Evolutionary conservation across 2,888 invertebrate species (phyloP).

Genomic region (Sinhomidia bicolor): DNA sequence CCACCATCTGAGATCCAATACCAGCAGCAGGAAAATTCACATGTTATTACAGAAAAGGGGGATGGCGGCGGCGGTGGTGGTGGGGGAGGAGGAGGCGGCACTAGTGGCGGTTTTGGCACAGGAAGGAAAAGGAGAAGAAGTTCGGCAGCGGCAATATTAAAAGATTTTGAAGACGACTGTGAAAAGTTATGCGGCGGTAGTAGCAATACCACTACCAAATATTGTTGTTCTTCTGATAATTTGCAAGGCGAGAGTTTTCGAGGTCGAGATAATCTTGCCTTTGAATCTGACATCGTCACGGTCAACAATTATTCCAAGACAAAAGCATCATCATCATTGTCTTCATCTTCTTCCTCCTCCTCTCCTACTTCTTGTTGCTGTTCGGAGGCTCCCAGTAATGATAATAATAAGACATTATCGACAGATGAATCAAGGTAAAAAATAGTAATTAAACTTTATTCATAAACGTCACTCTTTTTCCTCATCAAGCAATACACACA

Average conservation of each 20-base stretch:
- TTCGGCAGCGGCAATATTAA: background rate
- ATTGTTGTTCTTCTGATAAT: slow-evolving; percentile 4
- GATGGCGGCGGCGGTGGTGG: background rate
- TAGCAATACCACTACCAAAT: too few species aligned
- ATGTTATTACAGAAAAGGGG: background rate
- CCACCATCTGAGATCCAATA: slow-evolving; percentile 55
- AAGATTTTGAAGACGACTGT: slow-evolving; percentile 38
- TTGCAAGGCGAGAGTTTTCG: slow-evolving; percentile 3
- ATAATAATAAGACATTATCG: slow-evolving; percentile 4
- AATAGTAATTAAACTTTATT: slow-evolving; percentile 23
- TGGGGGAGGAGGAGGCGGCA: background rate
- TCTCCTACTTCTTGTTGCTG: background rate
- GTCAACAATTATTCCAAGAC: slow-evolving; percentile 28
- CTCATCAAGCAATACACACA: too few species aligned
- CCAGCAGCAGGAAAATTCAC: background rate
- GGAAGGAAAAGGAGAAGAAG: slow-evolving; percentile 20
- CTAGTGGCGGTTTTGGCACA: background rate
- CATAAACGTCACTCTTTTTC: background rate
- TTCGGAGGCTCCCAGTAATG: slow-evolving; percentile 15
- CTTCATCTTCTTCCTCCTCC: slow-evolving; percentile 13
- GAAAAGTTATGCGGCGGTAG: slow-evolving; percentile 32
- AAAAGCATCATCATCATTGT: background rate
- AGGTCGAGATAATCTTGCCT: slow-evolving; percentile 67
- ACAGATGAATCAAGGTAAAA: slow-evolving; percentile 58
- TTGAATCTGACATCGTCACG: slow-evolving; percentile 67